Conservation (phyloP, 2,797 vertebrate species). For the Caiman crocodilus region DNA sequence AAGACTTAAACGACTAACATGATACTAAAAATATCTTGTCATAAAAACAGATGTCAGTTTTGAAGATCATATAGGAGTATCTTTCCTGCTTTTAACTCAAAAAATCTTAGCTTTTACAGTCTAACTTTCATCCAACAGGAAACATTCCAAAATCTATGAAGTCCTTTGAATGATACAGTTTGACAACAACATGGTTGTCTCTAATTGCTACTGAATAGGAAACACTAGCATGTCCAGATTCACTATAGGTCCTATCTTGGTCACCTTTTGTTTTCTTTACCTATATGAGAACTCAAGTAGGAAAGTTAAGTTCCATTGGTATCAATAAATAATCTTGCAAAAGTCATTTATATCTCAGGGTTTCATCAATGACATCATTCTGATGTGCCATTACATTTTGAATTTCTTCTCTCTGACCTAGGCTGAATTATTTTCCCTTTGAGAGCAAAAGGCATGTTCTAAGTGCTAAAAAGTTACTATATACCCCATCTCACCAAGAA, state of each 20-base stretch:
- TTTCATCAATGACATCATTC: too few relatives aligned
- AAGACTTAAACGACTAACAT: too few relatives aligned
- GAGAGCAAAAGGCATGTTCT: too few relatives aligned
- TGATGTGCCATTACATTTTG: neutral
- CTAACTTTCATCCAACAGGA: too few relatives aligned
- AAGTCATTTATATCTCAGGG: neutral
- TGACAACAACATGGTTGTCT: neutral
- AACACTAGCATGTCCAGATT: neutral
- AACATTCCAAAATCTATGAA: too few relatives aligned
- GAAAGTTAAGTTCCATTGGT: neutral
- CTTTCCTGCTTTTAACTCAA: too few relatives aligned
- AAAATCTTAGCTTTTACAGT: too few relatives aligned
- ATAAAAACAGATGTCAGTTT: too few relatives aligned
- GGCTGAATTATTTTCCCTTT: too few relatives aligned
- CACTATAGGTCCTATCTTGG: neutral
- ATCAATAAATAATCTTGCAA: neutral
- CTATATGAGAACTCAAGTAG: neutral
- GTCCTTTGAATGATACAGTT: neutral
- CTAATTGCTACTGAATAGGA: neutral
- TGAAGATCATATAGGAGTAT: too few relatives aligned
- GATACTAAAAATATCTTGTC: too few relatives aligned
- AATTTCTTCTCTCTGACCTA: neutral
- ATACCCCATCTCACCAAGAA: neutral
- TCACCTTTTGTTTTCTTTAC: neutral
- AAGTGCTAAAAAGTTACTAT: neutral